These are phyloP conservation scores for Metalampra italica DNA, from an alignment of 2,888 invertebrate species.

Conservation along the genomic window DNA sequence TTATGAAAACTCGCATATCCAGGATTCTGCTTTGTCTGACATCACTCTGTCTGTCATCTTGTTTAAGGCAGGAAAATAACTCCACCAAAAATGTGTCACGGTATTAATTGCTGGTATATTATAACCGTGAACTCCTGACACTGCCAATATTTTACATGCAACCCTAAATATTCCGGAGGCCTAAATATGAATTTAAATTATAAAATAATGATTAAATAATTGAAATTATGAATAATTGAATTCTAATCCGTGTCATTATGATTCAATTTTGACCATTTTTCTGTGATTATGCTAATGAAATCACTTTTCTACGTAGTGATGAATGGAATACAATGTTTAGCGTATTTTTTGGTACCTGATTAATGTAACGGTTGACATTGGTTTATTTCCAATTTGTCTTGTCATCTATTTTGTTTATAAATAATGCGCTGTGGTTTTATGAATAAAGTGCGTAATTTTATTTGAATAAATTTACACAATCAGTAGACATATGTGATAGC, in stretches of 20 bases:
- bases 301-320: slow-evolving; percentile 4
- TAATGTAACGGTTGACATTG: slow-evolving; percentile 5
- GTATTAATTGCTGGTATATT: too few species aligned
- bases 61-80: background rate
- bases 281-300: slow-evolving; percentile 2
- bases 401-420: background rate
- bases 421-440: background rate
- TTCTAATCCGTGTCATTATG: background rate
- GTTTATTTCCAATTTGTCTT: slow-evolving; percentile 6
- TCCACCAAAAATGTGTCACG: background rate
- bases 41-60: too few species aligned
- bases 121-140: slow-evolving; percentile 4
- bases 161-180: background rate
- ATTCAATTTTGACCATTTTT: background rate
- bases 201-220: too few species aligned
- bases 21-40: too few species aligned
- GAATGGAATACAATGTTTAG: slow-evolving; percentile 1
- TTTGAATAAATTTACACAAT: slow-evolving; percentile 7
- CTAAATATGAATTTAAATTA: background rate
- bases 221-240: background rate
- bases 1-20: too few species aligned
- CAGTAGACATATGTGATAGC: background rate
- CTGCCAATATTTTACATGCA: background rate
- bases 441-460: background rate
- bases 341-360: background rate